Evolutionary conservation across 2,888 invertebrate species (phyloP).

Genomic region (Dioctria linearis): DNA sequence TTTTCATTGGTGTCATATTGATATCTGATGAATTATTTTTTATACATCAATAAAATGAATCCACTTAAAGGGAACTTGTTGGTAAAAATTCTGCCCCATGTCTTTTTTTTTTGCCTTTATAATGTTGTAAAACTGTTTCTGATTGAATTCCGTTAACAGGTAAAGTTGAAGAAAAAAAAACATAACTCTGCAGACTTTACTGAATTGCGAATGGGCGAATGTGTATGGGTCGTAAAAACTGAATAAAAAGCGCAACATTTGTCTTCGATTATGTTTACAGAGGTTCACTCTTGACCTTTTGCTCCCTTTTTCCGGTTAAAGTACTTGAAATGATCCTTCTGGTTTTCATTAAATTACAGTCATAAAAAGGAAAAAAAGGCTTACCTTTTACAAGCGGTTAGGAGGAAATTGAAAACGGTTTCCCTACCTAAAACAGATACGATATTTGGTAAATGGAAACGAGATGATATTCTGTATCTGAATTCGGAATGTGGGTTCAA

Average conservation of each 20-base stretch:
- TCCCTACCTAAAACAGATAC: neutral
- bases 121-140: neutral
- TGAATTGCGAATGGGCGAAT: neutral
- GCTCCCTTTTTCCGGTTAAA: neutral
- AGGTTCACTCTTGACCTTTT: neutral
- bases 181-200: too few relatives aligned
- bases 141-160: conserved; percentile 3
- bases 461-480: too few relatives aligned
- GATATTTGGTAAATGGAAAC: too few relatives aligned
- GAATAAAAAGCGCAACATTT: neutral
- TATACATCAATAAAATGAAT: too few relatives aligned
- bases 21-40: too few relatives aligned
- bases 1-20: too few relatives aligned
- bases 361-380: neutral
- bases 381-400: neutral
- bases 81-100: too few relatives aligned
- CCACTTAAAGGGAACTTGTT: too few relatives aligned
- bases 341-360: neutral
- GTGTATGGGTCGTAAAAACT: neutral
- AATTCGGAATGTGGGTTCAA: too few relatives aligned
- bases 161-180: neutral
- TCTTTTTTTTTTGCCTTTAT: too few relatives aligned
- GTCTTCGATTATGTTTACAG: conserved; percentile 1
- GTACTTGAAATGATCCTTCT: conserved; percentile 3
- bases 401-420: neutral